phyloP scores from a whole-genome alignment of 2,888 invertebrate genomes.

The Xanthorhoe spadicearia region DNA sequence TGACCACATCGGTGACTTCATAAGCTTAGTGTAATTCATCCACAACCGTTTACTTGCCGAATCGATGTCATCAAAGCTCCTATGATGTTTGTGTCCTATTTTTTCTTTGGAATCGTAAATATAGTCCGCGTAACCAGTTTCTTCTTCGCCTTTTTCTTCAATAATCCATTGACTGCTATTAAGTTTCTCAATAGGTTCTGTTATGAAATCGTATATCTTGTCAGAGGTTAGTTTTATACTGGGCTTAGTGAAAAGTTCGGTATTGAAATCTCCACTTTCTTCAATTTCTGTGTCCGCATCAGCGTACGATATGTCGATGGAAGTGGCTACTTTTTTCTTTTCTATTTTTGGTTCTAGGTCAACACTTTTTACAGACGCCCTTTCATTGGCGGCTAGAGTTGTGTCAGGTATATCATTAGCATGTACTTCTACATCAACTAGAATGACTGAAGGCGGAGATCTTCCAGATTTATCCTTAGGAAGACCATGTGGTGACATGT shows the following conservation, averaged over 20 bases:
- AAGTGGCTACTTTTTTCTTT: conserved; percentile 18
- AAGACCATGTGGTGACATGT: conserved; percentile 1
- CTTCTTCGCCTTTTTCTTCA: conserved; percentile 41
- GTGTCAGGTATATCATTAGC: conserved; percentile 12
- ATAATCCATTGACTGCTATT: conserved; percentile 56
- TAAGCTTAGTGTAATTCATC: conserved; percentile 53
- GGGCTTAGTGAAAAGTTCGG: conserved; percentile 29
- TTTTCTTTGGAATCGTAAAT: conserved; percentile 30
- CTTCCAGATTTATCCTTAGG: conserved; percentile 9
- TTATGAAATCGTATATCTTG: conserved; percentile 40
- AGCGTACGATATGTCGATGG: conserved; percentile 30
- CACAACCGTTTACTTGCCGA: conserved; percentile 48
- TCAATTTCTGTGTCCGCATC: conserved; percentile 29
- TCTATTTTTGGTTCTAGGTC: conserved; percentile 10
- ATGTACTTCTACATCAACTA: conserved; percentile 44
- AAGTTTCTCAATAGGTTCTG: conserved; percentile 53
- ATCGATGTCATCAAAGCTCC: conserved; percentile 25
- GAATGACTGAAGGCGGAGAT: conserved; percentile 34
- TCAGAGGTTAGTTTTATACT: conserved; percentile 25
- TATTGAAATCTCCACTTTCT: conserved; percentile 34
- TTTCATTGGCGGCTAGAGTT: conserved; percentile 11
- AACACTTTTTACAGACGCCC: conserved; percentile 11
- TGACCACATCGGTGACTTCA: conserved; percentile 61
- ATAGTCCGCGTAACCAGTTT: conserved; percentile 43
- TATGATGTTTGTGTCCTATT: conserved; percentile 21